Conservation (phyloP, 92 coral and sea anemone species). For the Ricordea florida region DNA sequence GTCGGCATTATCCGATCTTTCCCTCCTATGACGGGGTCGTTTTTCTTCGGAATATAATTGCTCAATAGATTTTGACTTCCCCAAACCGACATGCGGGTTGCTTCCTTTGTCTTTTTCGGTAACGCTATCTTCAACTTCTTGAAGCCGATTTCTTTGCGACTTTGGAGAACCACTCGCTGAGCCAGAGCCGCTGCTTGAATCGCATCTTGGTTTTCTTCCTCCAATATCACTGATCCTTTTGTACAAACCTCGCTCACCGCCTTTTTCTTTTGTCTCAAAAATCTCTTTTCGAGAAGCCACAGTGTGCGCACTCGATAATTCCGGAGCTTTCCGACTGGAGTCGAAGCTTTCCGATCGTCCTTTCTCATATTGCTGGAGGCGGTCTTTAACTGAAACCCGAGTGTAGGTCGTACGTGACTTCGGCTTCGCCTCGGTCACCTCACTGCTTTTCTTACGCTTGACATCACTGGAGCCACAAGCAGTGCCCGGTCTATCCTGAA, state of each 20-base stretch:
- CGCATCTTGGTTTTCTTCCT: conserved; percentile 37
- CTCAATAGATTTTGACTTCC: conserved; percentile 7
- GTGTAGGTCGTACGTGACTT: conserved; percentile 3
- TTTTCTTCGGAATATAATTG: not conserved
- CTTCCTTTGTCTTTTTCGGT: conserved; percentile 4
- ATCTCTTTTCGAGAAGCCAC: conserved; percentile 77
- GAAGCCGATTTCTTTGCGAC: conserved; percentile 32
- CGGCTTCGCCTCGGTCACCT: not conserved
- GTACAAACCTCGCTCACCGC: conserved; percentile 36
- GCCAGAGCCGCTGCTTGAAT: conserved; percentile 40
- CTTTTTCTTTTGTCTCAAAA: conserved; percentile 55
- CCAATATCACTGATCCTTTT: conserved; percentile 61
- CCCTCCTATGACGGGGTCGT: conserved; percentile 17
- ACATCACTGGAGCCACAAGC: not conserved
- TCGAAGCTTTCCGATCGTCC: conserved; percentile 13
- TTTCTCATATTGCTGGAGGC: conserved; percentile 73
- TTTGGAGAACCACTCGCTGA: conserved; percentile 13
- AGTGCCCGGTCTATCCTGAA: conserved; percentile 19
- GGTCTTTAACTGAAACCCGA: conserved; percentile 84
- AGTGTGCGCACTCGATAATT: conserved; percentile 26
- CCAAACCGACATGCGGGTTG: not conserved
- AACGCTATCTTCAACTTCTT: conserved; percentile 27
- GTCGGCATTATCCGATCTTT: conserved; percentile 32
- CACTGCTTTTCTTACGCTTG: not conserved
- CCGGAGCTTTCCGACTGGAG: conserved; percentile 37